Percentiles rank a stretch among this genome's conserved stretches.
Evolutionary conservation across 2,113 vertebrate genomes (phyloP).

Genomic region (Scatophagus argus): DNA sequence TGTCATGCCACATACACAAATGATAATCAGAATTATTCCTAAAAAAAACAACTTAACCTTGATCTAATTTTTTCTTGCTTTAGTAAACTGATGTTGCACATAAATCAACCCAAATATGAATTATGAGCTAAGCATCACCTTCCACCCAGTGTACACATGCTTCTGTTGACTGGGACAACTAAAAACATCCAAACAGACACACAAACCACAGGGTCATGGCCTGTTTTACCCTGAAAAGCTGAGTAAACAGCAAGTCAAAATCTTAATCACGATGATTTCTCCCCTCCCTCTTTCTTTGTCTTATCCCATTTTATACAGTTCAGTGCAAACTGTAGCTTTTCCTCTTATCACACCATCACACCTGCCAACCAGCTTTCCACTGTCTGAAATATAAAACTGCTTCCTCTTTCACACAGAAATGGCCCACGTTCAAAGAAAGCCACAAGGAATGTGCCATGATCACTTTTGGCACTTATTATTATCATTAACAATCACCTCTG

Average conservation of each 20-base stretch:
- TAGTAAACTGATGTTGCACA: background rate
- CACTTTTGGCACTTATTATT: background rate
- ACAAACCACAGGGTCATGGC: slow-evolving; percentile 25
- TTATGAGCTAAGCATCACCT: slow-evolving; percentile 29
- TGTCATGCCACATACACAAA: background rate
- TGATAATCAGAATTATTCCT: background rate
- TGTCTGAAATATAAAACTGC: slow-evolving; percentile 48
- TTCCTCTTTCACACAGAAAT: slow-evolving; percentile 23
- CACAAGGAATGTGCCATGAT: slow-evolving; percentile 2
- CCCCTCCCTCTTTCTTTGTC: slow-evolving; percentile 2
- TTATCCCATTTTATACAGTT: background rate
- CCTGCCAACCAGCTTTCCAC: slow-evolving; percentile 18
- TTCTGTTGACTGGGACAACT: slow-evolving; percentile 23
- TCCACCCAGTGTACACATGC: slow-evolving; percentile 9
- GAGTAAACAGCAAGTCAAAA: slow-evolving; percentile 19
- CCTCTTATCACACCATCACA: slow-evolving; percentile 8
- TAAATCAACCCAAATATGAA: slow-evolving; percentile 30
- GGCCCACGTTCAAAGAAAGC: background rate
- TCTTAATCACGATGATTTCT: slow-evolving; percentile 23
- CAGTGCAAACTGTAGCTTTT: slow-evolving; percentile 4
- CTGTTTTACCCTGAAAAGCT: slow-evolving; percentile 19
- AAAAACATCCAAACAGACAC: slow-evolving; percentile 50
- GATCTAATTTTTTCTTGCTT: background rate
- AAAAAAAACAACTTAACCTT: too few relatives aligned
- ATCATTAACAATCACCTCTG: background rate